Evolutionary conservation across 64 coral and sea anemone genomes (phyloP).

Genomic region (Catalaphyllia jardinei): DNA sequence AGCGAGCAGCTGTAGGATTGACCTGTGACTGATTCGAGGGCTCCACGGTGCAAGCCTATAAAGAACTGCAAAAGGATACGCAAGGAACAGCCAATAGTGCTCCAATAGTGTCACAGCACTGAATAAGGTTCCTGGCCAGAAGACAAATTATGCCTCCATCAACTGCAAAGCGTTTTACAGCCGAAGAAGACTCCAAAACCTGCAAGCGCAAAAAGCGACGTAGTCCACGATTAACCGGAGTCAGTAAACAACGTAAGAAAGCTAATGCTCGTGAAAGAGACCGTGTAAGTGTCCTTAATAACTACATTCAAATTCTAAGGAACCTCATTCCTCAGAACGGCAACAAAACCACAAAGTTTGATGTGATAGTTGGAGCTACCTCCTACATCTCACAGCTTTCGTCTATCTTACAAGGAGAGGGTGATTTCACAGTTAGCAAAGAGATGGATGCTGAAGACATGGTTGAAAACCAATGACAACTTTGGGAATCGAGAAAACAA

Average conservation of each 20-base stretch:
- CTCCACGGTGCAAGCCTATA: background rate
- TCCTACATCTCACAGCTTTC: slow-evolving; percentile 17
- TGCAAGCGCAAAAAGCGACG: slow-evolving; percentile 48
- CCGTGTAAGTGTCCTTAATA: slow-evolving; percentile 76
- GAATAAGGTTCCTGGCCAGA: background rate
- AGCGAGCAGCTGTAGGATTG: background rate
- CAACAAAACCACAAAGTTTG: slow-evolving; percentile 10
- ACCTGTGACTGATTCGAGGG: background rate
- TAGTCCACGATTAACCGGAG: slow-evolving; percentile 73
- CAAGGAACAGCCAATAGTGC: too few relatives aligned
- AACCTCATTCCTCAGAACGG: slow-evolving; percentile 4
- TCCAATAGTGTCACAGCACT: background rate
- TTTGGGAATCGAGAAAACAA: background rate
- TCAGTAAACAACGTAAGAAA: slow-evolving; percentile 75
- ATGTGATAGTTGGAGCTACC: slow-evolving; percentile 14
- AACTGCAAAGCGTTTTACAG: background rate
- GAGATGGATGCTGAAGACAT: background rate
- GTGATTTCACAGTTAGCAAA: background rate
- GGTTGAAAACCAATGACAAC: background rate
- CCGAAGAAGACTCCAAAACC: background rate
- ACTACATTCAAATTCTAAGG: slow-evolving; percentile 69
- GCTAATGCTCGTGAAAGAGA: slow-evolving; percentile 81
- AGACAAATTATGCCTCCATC: background rate
- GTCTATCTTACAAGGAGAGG: background rate
- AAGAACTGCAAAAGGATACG: background rate